These are phyloP conservation scores for Seriola dumerili DNA, from an alignment of 2,113 vertebrate genomes.

Conservation along the genomic window DNA sequence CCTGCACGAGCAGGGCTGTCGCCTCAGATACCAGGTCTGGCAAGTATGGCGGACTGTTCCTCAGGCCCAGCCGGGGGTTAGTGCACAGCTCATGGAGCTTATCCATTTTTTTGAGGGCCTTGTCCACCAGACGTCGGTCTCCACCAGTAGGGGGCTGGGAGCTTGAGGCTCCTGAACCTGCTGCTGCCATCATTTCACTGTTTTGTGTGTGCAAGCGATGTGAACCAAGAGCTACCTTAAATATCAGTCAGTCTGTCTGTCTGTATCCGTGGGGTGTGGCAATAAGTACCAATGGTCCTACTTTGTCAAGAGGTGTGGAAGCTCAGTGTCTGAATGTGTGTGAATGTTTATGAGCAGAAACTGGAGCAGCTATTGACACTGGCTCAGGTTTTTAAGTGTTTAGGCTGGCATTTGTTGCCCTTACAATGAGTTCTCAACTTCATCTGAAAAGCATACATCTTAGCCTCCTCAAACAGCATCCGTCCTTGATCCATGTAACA, in stretches of 20 bases:
- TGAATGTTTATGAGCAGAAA: neutral
- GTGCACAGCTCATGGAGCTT: conserved; percentile 76
- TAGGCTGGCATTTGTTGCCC: neutral
- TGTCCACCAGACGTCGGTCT: conserved; percentile 76
- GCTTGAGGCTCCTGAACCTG: conserved; percentile 34
- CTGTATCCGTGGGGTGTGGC: neutral
- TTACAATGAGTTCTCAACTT: conserved; percentile 13
- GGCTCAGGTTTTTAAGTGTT: conserved; percentile 36
- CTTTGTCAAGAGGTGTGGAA: conserved; percentile 20
- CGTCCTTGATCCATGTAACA: neutral
- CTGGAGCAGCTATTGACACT: neutral
- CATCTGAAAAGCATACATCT: conserved; percentile 28
- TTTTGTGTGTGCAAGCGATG: conserved; percentile 29
- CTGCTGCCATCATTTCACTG: conserved; percentile 70
- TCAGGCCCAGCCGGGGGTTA: conserved; percentile 77
- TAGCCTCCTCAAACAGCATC: conserved; percentile 24
- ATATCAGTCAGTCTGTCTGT: conserved; percentile 28
- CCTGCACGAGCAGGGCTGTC: conserved; percentile 60
- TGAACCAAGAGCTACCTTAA: conserved; percentile 12
- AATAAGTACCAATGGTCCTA: neutral
- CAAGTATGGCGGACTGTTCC: conserved; percentile 87
- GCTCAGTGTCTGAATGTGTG: conserved; percentile 22
- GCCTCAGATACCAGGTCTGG: conserved; percentile 83
- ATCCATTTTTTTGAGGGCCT: conserved; percentile 78
- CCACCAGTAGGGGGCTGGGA: conserved; percentile 30